phyloP scores from a whole-genome alignment of 37 sponge, comb jelly and placozoan genomes.

The Spongilla lacustris region DNA sequence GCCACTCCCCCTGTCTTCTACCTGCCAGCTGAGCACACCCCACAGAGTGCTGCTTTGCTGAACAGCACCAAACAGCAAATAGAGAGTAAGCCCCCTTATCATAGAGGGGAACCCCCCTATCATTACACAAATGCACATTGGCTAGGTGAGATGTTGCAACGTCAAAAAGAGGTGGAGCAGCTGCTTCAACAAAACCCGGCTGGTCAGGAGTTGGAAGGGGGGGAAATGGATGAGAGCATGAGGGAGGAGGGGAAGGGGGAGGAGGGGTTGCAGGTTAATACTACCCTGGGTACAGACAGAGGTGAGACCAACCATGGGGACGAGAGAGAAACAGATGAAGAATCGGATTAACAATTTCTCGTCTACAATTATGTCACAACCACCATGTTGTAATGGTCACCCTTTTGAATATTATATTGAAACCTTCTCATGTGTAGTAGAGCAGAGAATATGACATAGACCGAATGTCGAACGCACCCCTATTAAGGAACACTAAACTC shows the following conservation, averaged over 20 bases:
- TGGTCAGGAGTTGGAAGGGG: background rate
- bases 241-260: background rate
- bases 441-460: too few relatives aligned
- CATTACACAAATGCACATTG: too few relatives aligned
- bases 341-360: background rate
- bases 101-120: too few relatives aligned
- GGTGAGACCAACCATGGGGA: background rate
- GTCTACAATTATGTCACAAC: background rate
- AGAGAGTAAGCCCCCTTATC: constrained; percentile 50
- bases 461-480: too few relatives aligned
- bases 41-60: constrained; percentile 40
- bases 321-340: background rate
- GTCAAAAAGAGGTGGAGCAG: background rate
- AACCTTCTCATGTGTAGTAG: too few relatives aligned
- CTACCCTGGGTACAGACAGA: background rate
- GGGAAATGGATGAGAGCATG: background rate
- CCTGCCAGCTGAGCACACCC: constrained; percentile 55
- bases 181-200: background rate
- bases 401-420: background rate
- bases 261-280: background rate
- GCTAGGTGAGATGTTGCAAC: background rate
- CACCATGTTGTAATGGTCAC: background rate
- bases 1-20: constrained; percentile 64
- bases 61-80: constrained; percentile 20
- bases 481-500: too few relatives aligned